Base-by-base conservation (phyloP, 2,113 vertebrate genomes). In the Pluvianellus socialis region DNA sequence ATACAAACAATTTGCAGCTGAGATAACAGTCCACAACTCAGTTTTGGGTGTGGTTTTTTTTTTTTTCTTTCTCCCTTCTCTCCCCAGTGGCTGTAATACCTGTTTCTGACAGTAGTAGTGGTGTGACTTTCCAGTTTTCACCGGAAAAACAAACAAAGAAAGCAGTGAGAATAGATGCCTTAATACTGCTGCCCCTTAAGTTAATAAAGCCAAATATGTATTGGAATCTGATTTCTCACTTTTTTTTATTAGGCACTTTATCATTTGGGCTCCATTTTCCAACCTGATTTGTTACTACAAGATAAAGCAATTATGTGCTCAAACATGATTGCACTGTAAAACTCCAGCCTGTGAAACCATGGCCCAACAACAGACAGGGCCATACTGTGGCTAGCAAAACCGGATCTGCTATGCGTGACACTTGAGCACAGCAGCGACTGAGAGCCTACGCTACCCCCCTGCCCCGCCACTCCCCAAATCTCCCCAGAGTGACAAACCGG, bases 131-230 rank as follows among this genome's bases (percentile, higher is more conserved):
- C 21, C 68, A 83, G 33, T 21, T 35, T 72, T 52, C 40, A 68
- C 42, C n/a, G 26, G 16, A 2, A 9, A 20, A 26, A 50, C 62
- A 71, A 23, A 63, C 15, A 32, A 18, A 44, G 50, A 47, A 38
- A 79, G 32, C 32, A 94, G 65, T 45, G 33, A 85, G 21, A 91
- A 85, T 2, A 91, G 32, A 81, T 85, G 56, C 27, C 50, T 94
- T 63, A 65, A 61, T 76, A 91, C 22, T 56, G 23, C 52, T 65
- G 23, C 59, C 75, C 21, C 52, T 89, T 79, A 71, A 89, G 28
- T 81, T 91, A 84, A 85, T 79, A 92, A 89, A 87, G 65, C 40
- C 86, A 91, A 94, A 74, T 89, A 92, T 27, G n/a, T 63, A 85
- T 40, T 32, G 45, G 58, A 96, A 94, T 87, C 33, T 35, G 70